A percentile compares a stretch with the other conserved stretches of the same genome.
phyloP scores from a whole-genome alignment of 2,888 invertebrate species.

The Tachina fera region DNA sequence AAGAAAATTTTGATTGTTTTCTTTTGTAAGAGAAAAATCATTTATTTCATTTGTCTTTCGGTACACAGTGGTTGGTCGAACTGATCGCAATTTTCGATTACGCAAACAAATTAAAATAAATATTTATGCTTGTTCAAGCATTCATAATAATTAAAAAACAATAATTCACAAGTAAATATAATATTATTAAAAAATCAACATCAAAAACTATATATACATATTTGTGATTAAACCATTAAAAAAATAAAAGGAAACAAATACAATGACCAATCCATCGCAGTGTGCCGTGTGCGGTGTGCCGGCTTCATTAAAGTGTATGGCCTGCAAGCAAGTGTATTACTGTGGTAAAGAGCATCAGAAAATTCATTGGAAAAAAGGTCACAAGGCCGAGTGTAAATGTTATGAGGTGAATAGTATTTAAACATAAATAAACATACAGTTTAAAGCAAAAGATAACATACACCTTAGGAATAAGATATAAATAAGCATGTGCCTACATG shows the following conservation, averaged over 20 bases:
- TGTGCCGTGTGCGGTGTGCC: slow-evolving; percentile 87
- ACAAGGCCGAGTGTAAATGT: slow-evolving; percentile 86
- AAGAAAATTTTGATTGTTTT: slow-evolving; percentile 44
- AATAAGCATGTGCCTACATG: background rate
- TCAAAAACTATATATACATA: background rate
- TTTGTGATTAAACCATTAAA: background rate
- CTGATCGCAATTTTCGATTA: slow-evolving; percentile 68
- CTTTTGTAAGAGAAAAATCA: slow-evolving; percentile 18
- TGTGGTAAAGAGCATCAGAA: slow-evolving; percentile 89
- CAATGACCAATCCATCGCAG: slow-evolving; percentile 72
- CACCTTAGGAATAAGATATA: background rate
- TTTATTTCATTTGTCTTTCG: slow-evolving; percentile 61
- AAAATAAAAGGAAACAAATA: background rate
- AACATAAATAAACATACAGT: slow-evolving; percentile 28
- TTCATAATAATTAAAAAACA: background rate
- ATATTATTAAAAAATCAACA: slow-evolving; percentile 8
- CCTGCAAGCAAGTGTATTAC: slow-evolving; percentile 88
- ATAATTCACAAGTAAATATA: slow-evolving; percentile 13
- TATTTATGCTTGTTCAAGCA: background rate
- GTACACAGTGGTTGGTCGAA: slow-evolving; percentile 50
- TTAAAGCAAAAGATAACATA: background rate
- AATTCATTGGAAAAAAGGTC: slow-evolving; percentile 87
- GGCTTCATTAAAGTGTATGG: slow-evolving; percentile 87
- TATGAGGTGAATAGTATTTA: slow-evolving; percentile 78
- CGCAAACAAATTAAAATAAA: slow-evolving; percentile 71